Evolutionary conservation across 2,888 invertebrate genomes (phyloP).

Genomic region (Lordiphosa andalusiaca): DNA sequence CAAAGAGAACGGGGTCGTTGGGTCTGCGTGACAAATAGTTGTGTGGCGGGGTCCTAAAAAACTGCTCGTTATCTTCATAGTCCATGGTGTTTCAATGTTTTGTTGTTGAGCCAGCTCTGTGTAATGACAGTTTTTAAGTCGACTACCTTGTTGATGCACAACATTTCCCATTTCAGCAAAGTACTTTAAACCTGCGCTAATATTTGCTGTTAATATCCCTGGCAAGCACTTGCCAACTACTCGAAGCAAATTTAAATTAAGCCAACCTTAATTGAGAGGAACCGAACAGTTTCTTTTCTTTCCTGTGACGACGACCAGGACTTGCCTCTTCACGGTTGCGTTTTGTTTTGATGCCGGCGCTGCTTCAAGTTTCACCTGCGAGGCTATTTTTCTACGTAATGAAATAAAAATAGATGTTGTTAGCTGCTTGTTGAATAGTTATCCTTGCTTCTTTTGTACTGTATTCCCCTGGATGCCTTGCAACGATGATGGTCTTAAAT

Average conservation of each 20-base stretch:
- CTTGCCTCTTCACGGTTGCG: constrained; percentile 13
- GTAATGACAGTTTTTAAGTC: background rate
- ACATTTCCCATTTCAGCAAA: constrained; percentile 17
- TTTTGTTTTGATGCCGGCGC: constrained; percentile 32
- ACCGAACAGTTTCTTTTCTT: constrained; percentile 34
- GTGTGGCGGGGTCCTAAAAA: constrained; percentile 40
- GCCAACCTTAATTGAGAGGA: constrained; percentile 62
- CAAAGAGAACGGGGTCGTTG: constrained; percentile 45
- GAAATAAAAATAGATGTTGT: constrained; percentile 69
- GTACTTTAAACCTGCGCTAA: constrained; percentile 47
- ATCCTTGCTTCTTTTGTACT: constrained; percentile 15
- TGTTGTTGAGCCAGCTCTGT: too few relatives aligned
- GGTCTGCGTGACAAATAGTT: constrained; percentile 57
- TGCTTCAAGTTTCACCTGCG: constrained; percentile 30
- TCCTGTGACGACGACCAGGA: background rate
- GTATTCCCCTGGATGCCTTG: constrained; percentile 10
- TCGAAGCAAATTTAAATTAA: constrained; percentile 70
- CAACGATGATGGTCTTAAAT: constrained; percentile 15
- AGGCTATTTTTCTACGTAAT: constrained; percentile 69
- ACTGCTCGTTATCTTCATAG: constrained; percentile 41
- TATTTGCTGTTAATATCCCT: constrained; percentile 55
- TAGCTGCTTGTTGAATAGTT: constrained; percentile 28
- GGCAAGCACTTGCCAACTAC: constrained; percentile 46
- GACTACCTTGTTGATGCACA: constrained; percentile 13
- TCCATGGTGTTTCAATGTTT: constrained; percentile 23